Base-by-base conservation (phyloP, 2,888 invertebrate species). In the Dynastes hyllus region DNA sequence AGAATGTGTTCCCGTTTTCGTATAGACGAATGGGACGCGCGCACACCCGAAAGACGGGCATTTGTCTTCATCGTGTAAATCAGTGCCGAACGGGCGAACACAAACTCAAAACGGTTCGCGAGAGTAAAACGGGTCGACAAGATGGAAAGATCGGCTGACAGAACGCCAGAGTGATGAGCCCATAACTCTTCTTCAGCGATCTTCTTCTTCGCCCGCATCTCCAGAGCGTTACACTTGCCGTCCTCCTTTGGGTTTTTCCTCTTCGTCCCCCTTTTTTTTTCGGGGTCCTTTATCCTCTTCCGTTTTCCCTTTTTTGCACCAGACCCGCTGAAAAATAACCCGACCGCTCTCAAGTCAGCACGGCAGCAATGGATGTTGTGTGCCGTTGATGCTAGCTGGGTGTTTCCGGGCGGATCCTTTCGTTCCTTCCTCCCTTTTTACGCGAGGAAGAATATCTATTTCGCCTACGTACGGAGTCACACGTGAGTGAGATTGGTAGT, bases 91-190 rank as follows among this genome's bases (percentile, higher is more conserved):
- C 84, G 85, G 40, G 86, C 85, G 84, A 86, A 87, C 87, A 87
- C 87, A 87, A 87, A 87, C 87, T 86, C 81, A 85, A 86, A 75
- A 86, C 85, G 85, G 85, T 86, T 86, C 83, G 82, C 45, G 40
- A 29, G 55, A 61, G 82, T 86, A 84, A 86, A 87, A 84, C 86
- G 85, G 85, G 85, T 84, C 85, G 87, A 86, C 87, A 86, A 86
- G 87, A 87, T 87, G 86, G 87, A 87, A 87, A 87, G 86, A 88
- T 87, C 87, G 87, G 82, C 86, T 87, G 87, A 87, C 88, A 87
- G 87, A 85, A 85, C 85, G 84, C 85, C 84, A 85, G 87, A 89
- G 86, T 88, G 89, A 89, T 89, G 89, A 87, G 87, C 86, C 87
- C 86, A 88, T 89, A 87, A 85, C 86, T 89, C 88, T 88, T 86